phyloP scores from a whole-genome alignment of 2,113 vertebrate species.

The Gnathonemus echidnorhynchus region DNA sequence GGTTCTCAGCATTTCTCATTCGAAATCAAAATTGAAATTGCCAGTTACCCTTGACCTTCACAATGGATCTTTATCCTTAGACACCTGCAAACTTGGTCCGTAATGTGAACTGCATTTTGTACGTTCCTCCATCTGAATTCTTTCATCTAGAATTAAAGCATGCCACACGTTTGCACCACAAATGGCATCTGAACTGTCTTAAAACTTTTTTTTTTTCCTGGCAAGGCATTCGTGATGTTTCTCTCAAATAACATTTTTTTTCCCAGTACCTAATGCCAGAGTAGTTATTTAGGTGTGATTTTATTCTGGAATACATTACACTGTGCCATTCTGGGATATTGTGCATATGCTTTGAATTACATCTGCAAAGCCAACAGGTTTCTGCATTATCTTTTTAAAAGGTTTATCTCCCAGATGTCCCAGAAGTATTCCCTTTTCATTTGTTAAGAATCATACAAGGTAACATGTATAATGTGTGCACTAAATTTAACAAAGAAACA shows the following conservation, averaged over 20 bases:
- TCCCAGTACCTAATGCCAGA: not conserved
- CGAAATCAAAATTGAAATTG: not conserved
- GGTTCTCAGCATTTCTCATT: not conserved
- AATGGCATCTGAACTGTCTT: not conserved
- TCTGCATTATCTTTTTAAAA: not conserved
- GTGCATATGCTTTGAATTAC: not conserved
- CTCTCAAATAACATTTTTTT: not conserved
- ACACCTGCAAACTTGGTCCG: not conserved
- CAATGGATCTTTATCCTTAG: not conserved
- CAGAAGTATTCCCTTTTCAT: not conserved
- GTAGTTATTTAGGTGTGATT: not conserved
- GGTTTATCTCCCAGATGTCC: not conserved
- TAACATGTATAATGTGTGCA: not conserved
- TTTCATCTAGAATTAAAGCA: not conserved
- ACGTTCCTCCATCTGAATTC: not conserved
- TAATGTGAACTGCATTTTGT: not conserved
- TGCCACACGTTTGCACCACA: not conserved
- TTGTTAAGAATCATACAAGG: not conserved
- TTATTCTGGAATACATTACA: not conserved
- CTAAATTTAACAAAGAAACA: not conserved
- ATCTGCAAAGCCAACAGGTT: not conserved
- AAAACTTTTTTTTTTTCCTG: not conserved
- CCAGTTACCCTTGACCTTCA: slow-evolving; percentile 1
- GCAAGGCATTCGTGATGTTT: not conserved
- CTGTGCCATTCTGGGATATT: not conserved